These are phyloP conservation scores for Hippoglossus hippoglossus DNA, from an alignment of 2,797 vertebrate genomes.

Conservation along the genomic window DNA sequence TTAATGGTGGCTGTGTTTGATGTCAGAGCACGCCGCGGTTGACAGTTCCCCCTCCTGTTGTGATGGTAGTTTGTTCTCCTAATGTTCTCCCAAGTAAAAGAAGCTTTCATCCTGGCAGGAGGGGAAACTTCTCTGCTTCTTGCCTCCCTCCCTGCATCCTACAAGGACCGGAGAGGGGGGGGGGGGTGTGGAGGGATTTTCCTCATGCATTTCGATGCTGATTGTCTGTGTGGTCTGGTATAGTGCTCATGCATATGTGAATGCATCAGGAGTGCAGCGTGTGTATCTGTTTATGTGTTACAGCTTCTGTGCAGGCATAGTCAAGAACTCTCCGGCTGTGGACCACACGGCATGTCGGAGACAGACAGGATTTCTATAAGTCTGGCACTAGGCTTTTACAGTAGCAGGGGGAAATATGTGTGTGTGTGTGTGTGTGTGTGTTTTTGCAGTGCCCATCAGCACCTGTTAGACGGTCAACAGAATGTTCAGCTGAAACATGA, in stretches of 20 bases:
- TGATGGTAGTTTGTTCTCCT: slow-evolving; percentile 84
- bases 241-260: slow-evolving; percentile 19
- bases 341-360: slow-evolving; percentile 70
- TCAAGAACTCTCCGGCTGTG: slow-evolving; percentile 28
- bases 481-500: slow-evolving; percentile 45
- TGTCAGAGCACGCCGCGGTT: slow-evolving; percentile 77
- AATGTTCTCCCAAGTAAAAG: slow-evolving; percentile 84
- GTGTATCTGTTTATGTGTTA: slow-evolving; percentile 22
- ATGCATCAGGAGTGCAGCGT: slow-evolving; percentile 10
- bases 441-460: slow-evolving; percentile 59
- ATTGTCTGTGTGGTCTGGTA: slow-evolving; percentile 47
- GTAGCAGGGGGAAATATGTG: slow-evolving; percentile 58
- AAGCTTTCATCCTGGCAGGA: slow-evolving; percentile 86
- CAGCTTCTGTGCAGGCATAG: slow-evolving; percentile 32
- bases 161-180: slow-evolving; percentile 32
- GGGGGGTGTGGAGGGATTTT: slow-evolving; percentile 32
- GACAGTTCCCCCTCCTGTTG: slow-evolving; percentile 84
- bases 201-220: slow-evolving; percentile 17
- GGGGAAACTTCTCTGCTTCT: slow-evolving; percentile 69
- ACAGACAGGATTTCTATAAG: slow-evolving; percentile 67
- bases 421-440: slow-evolving; percentile 28
- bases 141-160: slow-evolving; percentile 65
- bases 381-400: slow-evolving; percentile 69
- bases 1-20: slow-evolving; percentile 82
- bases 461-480: slow-evolving; percentile 69